A percentile compares a stretch with the other conserved stretches of the same genome.
phyloP scores from a whole-genome alignment of 2,113 vertebrate species.

The Hepsetus odoe region DNA sequence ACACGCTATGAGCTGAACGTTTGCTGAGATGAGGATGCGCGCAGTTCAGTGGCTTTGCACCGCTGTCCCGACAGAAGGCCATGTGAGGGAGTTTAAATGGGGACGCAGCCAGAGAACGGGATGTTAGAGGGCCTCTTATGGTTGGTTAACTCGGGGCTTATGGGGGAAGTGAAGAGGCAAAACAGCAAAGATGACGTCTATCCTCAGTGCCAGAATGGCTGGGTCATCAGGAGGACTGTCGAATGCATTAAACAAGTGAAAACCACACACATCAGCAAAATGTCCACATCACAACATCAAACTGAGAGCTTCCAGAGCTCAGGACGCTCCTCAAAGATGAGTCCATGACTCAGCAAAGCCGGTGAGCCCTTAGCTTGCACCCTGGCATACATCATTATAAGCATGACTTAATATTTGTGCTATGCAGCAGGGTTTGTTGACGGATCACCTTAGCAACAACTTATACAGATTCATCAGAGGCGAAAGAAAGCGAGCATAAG shows the following conservation, averaged over 20 bases:
- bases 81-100: neutral
- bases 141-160: neutral
- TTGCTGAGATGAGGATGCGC: neutral
- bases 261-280: constrained; percentile 37
- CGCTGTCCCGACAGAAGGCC: neutral
- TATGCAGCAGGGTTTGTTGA: neutral
- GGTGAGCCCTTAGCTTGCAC: constrained; percentile 2
- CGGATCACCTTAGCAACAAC: constrained; percentile 14
- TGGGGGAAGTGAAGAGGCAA: neutral
- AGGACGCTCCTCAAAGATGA: neutral
- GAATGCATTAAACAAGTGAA: neutral
- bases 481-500: neutral
- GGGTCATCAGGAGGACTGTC: neutral
- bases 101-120: neutral
- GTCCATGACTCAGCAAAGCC: constrained; percentile 38
- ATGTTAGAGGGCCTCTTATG: neutral
- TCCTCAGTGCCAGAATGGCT: neutral
- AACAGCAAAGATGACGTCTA: constrained; percentile 11
- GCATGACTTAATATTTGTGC: neutral
- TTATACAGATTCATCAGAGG: neutral
- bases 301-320: constrained; percentile 14
- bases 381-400: constrained; percentile 18
- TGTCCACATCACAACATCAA: constrained; percentile 6
- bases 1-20: neutral
- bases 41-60: neutral